Base-by-base conservation (phyloP, 2,888 invertebrate genomes). In the Salticus scenicus region DNA sequence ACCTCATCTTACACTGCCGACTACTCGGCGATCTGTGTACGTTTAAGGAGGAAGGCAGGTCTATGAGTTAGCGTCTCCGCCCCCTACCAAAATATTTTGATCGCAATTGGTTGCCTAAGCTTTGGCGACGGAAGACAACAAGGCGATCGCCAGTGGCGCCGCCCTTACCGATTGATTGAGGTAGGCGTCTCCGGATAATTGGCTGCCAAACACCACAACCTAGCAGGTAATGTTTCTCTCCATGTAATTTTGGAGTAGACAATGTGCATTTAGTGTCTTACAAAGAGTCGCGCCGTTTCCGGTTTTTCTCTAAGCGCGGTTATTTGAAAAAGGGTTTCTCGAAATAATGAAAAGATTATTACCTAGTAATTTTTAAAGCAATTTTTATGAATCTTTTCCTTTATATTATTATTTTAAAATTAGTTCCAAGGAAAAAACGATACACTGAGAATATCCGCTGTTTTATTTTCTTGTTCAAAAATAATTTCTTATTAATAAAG, bases 101-200 rank as follows among this genome's bases (percentile, higher is more conserved):
- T 76, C 63, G 75, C 75, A 71, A 82, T 82, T 82, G 82, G 82
- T 82, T 70, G 82, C 74, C 75, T 63, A 51, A 47, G 76, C 69
- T 76, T 82, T 82, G 82, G 82, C 82, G 82, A 82, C 82, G 75
- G 75, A 64, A 57, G 47, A 71, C 41, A 31, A 41, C 66, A 63
- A 64, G 82, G 82, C 82, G 82, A 57, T 82, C 82, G 82, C 82
- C 82, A 75, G 76, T 82, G 82, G 82, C 82, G 82, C 82, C 82
- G 82, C 82, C 82, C 82, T 76, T 31, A 12, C 71, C 82, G 76
- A 82, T 82, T 82, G 82, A 82, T 82, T 82, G 76, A 64, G 57
- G 82, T 47, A 82, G 82, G 82, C 82, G 82, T 75, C 76, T 41
- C 82, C 31, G 41, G 76, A 76, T 82, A 82, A 82, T 82, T 82